Base-by-base conservation (phyloP, 2,113 vertebrate species). In the Miniopterus natalensis region DNA sequence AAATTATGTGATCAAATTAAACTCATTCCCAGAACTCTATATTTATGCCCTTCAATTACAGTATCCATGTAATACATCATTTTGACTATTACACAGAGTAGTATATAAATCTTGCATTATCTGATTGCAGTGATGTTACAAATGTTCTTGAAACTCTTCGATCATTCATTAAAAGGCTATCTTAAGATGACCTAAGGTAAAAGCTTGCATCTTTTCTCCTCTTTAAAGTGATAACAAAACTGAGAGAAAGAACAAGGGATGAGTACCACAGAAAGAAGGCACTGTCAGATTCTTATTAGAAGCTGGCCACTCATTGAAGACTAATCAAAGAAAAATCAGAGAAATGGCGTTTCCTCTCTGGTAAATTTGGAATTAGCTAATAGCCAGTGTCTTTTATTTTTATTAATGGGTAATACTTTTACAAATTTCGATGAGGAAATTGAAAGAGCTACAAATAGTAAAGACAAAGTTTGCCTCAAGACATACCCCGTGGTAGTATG, bases 81-180 rank as follows among this genome's bases (percentile, higher is more conserved):
- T 95, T 68, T 97, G 75, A 90, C 77, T 95, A 83, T 88, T 92
- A 91, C 17, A 94, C 3, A 79, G 40, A 81, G 51, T 85, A 88
- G 45, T 95, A 65, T 92, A 97, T 95, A 96, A 96, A 97, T 97
- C 94, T 95, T 97, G 45, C 88, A 91, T 94, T 98, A 95, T 96
- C 92, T 94, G 92, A 98, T 93, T 95, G 66, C 84, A 45, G 2
- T 74, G 79, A 96, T 95, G 27, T 94, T 95, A 88, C 63, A 89
- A 92, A 95, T 94, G 81, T 90, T 96, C 80, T 96, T 95, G 55
- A n/a, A 92, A 96, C 73, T 96, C 78, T 92, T 98, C 81, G 97
- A 53, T 98, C 92, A 94, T 95, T 96, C 79, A 97, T 96, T 95
- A 86, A 86, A 71, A 71, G 68, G 27, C 40, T 87, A 71, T 84